Evolutionary conservation across 2,113 vertebrate species (phyloP), one percentile per base, ranked within the genome.

Genomic region (Macquaria ambigua): DNA sequence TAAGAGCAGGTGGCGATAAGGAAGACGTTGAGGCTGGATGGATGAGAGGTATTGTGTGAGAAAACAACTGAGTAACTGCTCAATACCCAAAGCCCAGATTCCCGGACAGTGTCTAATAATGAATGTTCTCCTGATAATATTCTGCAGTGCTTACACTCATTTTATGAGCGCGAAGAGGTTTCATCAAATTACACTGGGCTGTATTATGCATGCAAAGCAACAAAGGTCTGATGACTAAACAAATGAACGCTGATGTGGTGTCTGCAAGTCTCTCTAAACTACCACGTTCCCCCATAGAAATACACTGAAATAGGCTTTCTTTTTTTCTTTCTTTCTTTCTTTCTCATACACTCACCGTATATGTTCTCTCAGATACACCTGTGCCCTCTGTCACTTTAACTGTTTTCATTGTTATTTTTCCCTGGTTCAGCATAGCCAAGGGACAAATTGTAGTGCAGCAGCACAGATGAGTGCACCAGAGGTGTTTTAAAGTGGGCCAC

Each of bases 41-140:
- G 58, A 85, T 79, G 68, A 80, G 81, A 81, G 71, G 74, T 77
- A 76, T n/a, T 77, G 87, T 79, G 76, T 58, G 58, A 76, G 79
- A 83, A 93, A 92, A 88, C 62, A 84, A 66, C 18, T 8, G 39
- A 80, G 80, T 56, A 76, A 74, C 78, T 39, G n/a, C 81, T 92
- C 80, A 79, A 80, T 90, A 91, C 87, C 79, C 63, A 81, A 56
- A 79, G 83, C 72, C 61, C 68, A 63, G 79, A 66, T 87, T 85
- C 78, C 75, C 53, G 15, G 62, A 81, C 58, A 90, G 79, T n/a
- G 16, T 55, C 79, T 74, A 64, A 81, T 88, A 91, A 92, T 90
- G 71, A 91, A 87, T 79, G 85, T 72, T 87, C 84, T 91, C 58
- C 87, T 78, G 90, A 90, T 90, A 82, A 87, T 87, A 89, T 87